These are phyloP conservation scores for Trichoplax adhaerens DNA, from an alignment of 37 sponge, comb jelly and placozoan species.

Conservation along the genomic window DNA sequence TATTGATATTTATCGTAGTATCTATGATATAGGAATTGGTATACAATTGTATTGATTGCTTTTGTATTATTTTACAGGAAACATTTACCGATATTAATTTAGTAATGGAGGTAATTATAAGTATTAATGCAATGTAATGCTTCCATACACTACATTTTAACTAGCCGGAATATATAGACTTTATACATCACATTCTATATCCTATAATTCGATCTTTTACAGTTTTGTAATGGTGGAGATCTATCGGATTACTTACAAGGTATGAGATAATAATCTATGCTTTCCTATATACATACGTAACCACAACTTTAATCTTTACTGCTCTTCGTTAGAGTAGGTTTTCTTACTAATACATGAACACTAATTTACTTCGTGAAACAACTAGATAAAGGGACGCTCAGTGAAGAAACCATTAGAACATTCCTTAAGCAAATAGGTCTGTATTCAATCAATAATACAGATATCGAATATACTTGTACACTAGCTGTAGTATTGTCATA, in stretches of 20 bases:
- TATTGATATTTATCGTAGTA: no score
- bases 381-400: slow-evolving; percentile 45
- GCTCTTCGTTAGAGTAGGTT: not conserved
- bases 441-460: not conserved
- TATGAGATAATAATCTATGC: not conserved
- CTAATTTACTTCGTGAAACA: not conserved
- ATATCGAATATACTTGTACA: not conserved
- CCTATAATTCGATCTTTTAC: not conserved
- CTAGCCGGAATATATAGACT: no score
- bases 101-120: slow-evolving; percentile 19
- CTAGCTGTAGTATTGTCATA: not conserved
- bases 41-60: not conserved
- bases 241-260: slow-evolving; percentile 58
- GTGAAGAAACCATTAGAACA: slow-evolving; percentile 51
- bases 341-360: not conserved
- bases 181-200: no score
- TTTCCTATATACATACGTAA: not conserved
- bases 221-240: slow-evolving; percentile 87
- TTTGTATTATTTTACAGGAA: slow-evolving; percentile 4
- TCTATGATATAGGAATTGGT: no score
- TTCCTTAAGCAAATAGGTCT: slow-evolving; percentile 37
- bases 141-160: not conserved
- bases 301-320: not conserved
- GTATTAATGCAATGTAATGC: not conserved
- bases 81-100: slow-evolving; percentile 18